A percentile compares a stretch with the other conserved stretches of the same genome.
phyloP scores from a whole-genome alignment of 2,113 vertebrate species.

The Girardinichthys multiradiatus region DNA sequence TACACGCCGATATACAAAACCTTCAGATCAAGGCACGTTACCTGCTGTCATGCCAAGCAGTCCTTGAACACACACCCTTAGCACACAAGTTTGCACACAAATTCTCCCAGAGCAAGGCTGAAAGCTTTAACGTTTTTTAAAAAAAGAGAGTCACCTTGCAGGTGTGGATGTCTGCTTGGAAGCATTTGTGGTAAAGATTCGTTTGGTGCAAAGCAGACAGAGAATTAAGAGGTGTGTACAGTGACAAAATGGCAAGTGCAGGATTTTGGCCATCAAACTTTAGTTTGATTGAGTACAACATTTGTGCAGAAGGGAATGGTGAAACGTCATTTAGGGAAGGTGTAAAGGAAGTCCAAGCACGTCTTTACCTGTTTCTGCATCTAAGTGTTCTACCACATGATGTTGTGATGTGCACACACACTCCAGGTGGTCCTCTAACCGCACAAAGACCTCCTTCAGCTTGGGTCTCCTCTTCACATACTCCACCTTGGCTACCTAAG shows the following conservation, averaged over 20 bases:
- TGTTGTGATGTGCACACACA: constrained; percentile 88
- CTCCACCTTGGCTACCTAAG: constrained; percentile 97
- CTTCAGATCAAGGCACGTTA: constrained; percentile 75
- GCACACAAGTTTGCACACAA: too few species aligned
- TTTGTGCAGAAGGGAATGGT: neutral
- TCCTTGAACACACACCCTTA: constrained; percentile 68
- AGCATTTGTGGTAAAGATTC: constrained; percentile 43
- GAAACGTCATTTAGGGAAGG: neutral
- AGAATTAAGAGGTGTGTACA: constrained; percentile 18
- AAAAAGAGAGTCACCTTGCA: constrained; percentile 39
- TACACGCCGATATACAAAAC: constrained; percentile 68
- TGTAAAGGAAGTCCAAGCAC: neutral
- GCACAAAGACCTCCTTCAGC: constrained; percentile 96
- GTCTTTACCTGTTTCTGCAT: constrained; percentile 90
- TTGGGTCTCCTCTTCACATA: constrained; percentile 94
- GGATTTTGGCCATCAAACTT: constrained; percentile 16
- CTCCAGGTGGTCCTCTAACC: constrained; percentile 97
- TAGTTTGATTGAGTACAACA: neutral
- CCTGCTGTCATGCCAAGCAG: constrained; percentile 70
- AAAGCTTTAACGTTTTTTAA: constrained; percentile 50
- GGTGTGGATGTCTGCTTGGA: constrained; percentile 48
- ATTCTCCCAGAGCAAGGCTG: constrained; percentile 21
- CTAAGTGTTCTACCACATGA: constrained; percentile 88
- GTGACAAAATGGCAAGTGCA: neutral
- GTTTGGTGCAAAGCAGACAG: constrained; percentile 54